These are phyloP conservation scores for Hypercompe scribonia DNA, from an alignment of 2,888 invertebrate genomes.

Conservation along the genomic window DNA sequence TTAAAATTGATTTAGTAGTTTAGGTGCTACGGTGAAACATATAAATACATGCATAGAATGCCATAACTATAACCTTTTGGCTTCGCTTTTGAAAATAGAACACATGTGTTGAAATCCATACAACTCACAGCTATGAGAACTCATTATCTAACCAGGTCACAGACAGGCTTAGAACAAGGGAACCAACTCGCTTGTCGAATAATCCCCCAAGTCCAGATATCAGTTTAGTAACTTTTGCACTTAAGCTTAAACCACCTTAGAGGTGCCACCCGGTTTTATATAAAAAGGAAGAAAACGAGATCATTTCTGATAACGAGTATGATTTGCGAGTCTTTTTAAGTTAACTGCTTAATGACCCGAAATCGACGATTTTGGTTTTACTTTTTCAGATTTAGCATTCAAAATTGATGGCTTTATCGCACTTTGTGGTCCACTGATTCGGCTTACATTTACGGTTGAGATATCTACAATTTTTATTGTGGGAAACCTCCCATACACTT, in stretches of 20 bases:
- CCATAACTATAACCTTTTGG: no score
- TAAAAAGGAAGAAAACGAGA: conserved; percentile 16
- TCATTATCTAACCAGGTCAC: conserved; percentile 12
- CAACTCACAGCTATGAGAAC: background rate
- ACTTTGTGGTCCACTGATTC: conserved; percentile 35
- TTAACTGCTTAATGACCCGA: conserved; percentile 36
- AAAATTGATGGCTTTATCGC: conserved; percentile 36
- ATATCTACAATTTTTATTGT: conserved; percentile 12
- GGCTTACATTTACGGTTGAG: conserved; percentile 18
- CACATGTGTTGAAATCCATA: background rate
- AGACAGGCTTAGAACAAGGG: background rate
- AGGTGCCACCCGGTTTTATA: background rate
- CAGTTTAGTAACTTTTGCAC: conserved; percentile 16
- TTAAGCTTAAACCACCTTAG: conserved; percentile 16
- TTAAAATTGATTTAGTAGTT: no score
- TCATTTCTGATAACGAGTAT: conserved; percentile 10
- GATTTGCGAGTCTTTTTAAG: conserved; percentile 23
- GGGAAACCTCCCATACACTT: background rate
- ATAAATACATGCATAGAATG: no score
- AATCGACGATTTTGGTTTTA: conserved; percentile 27
- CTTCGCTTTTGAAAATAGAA: background rate
- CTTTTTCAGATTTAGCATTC: conserved; percentile 26
- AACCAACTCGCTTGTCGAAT: background rate
- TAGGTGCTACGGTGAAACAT: no score
- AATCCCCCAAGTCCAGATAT: conserved; percentile 14